Base-by-base conservation (phyloP, 2,888 invertebrate species). In the Torymus texanus region DNA sequence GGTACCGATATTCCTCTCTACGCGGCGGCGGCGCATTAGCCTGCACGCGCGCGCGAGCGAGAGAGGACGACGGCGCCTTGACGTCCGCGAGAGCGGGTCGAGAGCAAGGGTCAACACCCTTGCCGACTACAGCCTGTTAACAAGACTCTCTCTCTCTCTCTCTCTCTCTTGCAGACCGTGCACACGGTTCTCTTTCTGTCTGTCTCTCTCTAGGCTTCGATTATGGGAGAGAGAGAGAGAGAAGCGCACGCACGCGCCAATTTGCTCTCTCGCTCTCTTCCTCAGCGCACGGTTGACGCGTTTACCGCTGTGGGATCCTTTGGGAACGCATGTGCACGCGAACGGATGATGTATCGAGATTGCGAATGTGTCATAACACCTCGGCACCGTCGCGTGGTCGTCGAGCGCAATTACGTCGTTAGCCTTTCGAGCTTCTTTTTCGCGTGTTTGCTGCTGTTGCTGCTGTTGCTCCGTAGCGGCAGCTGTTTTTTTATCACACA, bases 31-130 rank as follows among this genome's bases (percentile, higher is more conserved):
- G 78, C 59, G 79, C 74, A 81, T 77, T 79, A 70, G 68, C 56
- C 56, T 8, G 11, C 53, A 51, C 10, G 61, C 21, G 66, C n/a
- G n/a, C 24, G 21, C 51, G 84, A 82, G 84, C 68, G 78, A 61
- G 59, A 29, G 29, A 58, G 21, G 62, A 71, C 16, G 56, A 59
- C 61, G 59, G 72, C 62, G 71, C 61, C 70, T 75, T 66, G 75
- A 72, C 75, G 56, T 75, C 67, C 66, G 55, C 80, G 50, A 74
- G 63, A 73, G 68, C 58, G 61, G 56, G 16, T 75, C 78, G 72
- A 81, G 80, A 81, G 67, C 83, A 85, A 86, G 85, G 87, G 86
- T 88, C 87, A 88, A 86, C 84, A 85, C 81, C 86, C 85, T 84
- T 78, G 78, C 74, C 81, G 81, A 78, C 80, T 75, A 67, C 79